Conservation (phyloP, 2,888 invertebrate genomes). For the Scelioninae gen. 2 region DNA sequence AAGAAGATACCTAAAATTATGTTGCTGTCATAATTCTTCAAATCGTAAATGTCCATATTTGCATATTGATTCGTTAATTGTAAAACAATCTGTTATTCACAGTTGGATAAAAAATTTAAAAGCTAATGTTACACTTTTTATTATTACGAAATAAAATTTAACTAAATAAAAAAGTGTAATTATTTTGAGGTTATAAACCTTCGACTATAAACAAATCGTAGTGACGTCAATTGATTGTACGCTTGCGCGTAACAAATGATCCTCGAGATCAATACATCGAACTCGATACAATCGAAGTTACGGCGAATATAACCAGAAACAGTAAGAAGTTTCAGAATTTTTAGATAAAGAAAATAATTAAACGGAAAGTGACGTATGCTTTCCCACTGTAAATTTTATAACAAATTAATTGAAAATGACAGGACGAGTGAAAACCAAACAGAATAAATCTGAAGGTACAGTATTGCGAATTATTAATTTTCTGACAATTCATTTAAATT, state of each 20-base stretch:
- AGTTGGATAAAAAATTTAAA: constrained; percentile 15
- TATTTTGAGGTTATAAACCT: constrained; percentile 21
- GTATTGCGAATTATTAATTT: background rate
- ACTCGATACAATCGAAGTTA: constrained; percentile 9
- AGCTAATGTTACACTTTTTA: constrained; percentile 16
- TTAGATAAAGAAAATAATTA: background rate
- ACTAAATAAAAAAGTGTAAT: constrained; percentile 34
- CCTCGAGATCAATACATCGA: constrained; percentile 34
- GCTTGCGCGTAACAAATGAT: constrained; percentile 22
- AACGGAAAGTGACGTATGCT: constrained; percentile 15
- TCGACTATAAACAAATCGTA: constrained; percentile 38
- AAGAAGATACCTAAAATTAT: constrained; percentile 43
- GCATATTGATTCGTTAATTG: constrained; percentile 32
- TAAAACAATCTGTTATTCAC: constrained; percentile 16
- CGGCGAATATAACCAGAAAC: background rate
- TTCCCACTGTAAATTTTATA: background rate
- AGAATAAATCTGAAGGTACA: constrained; percentile 43
- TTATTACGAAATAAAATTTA: constrained; percentile 33
- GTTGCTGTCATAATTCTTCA: constrained; percentile 48
- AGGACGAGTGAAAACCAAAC: constrained; percentile 31
- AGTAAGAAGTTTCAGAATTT: background rate
- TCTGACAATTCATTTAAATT: background rate
- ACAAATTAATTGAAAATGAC: constrained; percentile 25
- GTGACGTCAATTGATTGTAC: constrained; percentile 22
- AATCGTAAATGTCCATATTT: constrained; percentile 48